Base-by-base conservation (phyloP, 2,888 invertebrate genomes). In the Prionchulus punctatus region DNA sequence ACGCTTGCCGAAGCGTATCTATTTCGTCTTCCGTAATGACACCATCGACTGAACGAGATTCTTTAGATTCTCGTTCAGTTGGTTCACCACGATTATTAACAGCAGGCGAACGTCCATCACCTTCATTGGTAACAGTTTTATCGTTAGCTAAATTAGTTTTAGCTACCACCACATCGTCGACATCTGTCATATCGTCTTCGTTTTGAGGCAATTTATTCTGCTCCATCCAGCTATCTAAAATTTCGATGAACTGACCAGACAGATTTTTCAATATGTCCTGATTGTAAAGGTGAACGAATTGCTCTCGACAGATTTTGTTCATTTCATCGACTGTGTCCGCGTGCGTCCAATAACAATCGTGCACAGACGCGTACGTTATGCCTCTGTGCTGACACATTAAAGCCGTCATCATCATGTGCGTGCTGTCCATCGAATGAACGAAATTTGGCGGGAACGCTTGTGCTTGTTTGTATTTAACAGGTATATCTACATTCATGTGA, bases 261-360 rank as follows among this genome's bases (percentile, higher is more conserved):
- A 58, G 36, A 55, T 90, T 79, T 66, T 90, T 83, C 52, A 99
- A 77, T 63, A 99, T 86, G 0, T 91, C 90, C 70, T 89, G 81
- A 30, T 84, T 85, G 74, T 98, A 94, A 12, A 99, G 78, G 0
- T 85, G 82, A n/a, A 98, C 87, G 76, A 98, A 98, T 72, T 98
- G 91, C 70, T 96, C 84, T n/a, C 98, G 80, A 66, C 94, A 94
- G 60, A 92, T 83, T 79, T 81, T 79, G 73, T 90, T 96, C 89
- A 98, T 87, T 50, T 76, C 74, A 58, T 85, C 81, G 45, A 94
- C 87, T 31, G 84, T 81, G 62, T 79, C 79, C 0, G 96, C 83
- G 74, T 99, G 98, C 1, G 98, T 98, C 98, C 98, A 99, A 77
- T 83, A 99, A 72, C 96, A 98, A 75, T 99, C 98, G 74, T 99